A percentile compares a stretch with the other conserved stretches of the same genome.
Conservation (phyloP, 2,113 vertebrate genomes). For the Dascyllus trimaculatus region DNA sequence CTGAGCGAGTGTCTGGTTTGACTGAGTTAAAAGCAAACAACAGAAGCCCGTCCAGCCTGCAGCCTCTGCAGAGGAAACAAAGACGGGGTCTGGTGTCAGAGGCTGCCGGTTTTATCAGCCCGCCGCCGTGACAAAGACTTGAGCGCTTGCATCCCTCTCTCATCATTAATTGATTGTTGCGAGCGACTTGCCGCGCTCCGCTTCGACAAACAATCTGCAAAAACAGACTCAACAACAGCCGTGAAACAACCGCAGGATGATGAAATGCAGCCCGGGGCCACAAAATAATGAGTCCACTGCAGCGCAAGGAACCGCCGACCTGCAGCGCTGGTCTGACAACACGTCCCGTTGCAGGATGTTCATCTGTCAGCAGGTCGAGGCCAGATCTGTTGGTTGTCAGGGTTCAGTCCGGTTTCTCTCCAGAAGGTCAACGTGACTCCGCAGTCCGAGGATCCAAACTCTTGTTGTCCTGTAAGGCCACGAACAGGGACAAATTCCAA, state of each 20-base stretch:
- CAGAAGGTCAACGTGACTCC: no score
- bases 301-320: slow-evolving; percentile 90
- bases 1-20: slow-evolving; percentile 32
- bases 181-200: slow-evolving; percentile 16
- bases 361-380: background rate
- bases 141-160: slow-evolving; percentile 5
- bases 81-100: slow-evolving; percentile 34
- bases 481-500: no score
- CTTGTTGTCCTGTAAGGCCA: no score
- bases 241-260: slow-evolving; percentile 86
- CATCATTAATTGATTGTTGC: slow-evolving; percentile 61
- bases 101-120: slow-evolving; percentile 3
- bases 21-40: slow-evolving; percentile 54
- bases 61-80: slow-evolving; percentile 36
- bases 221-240: slow-evolving; percentile 89
- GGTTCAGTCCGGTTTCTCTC: no score
- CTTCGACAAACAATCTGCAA: slow-evolving; percentile 47
- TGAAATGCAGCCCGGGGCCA: slow-evolving; percentile 90
- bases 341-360: background rate
- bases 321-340: slow-evolving; percentile 77
- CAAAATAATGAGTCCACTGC: slow-evolving; percentile 87
- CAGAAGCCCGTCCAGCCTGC: slow-evolving; percentile 35
- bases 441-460: no score
- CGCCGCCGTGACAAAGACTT: slow-evolving; percentile 2
- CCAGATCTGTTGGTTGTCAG: background rate